Evolutionary conservation across 2,797 vertebrate genomes (phyloP), one percentile per base, ranked within the genome.

Genomic region (Pseudomugil gertrudae): DNA sequence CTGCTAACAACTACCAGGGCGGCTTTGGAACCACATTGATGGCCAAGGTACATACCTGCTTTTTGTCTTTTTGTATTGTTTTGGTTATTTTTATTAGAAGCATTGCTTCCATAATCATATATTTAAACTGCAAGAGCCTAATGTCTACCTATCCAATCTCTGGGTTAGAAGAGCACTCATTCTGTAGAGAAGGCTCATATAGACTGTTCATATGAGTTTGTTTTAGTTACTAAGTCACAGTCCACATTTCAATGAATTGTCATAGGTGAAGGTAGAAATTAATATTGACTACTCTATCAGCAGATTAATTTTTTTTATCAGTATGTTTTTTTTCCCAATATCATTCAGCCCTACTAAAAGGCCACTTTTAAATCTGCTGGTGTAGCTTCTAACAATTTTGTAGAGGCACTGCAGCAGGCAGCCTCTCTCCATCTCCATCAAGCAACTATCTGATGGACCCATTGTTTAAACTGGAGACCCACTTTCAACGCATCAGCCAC

Each of bases 1-100:
- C 96, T 13, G 94, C 92, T 68, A 98, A 98, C 92, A 96, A 95
- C 93, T 98, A 98, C 57, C 96, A 98, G 81, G 96, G 96, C n/a
- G 96, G 97, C 85, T 98, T 97, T 80, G 95, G 95, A 81, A 93
- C 96, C 64, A 95, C 95, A 1, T 93, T 99, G 36, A 98, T 98
- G 97, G 95, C 97, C 48, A 98, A 98, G 95, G 95, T 97, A 93
- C 38, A 26, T 3, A 51, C 23, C 8, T 24, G 19, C 21, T 24
- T 10, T 40, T 11, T 15, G 38, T 56, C 1, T 63, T 17, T 54
- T 27, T 24, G 57, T 62, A 23, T 2, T 47, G 14, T 33, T 43
- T 23, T 63, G 4, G 19, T 45, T 57, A 7, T n/a, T 57, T 9
- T 55, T 19, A 8, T 10, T 56, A 24, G 21, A 51, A 23, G 23